A percentile compares a stretch with the other conserved stretches of the same genome.
Evolutionary conservation across 2,113 vertebrate species (phyloP).

Genomic region (Acanthisitta chloris): DNA sequence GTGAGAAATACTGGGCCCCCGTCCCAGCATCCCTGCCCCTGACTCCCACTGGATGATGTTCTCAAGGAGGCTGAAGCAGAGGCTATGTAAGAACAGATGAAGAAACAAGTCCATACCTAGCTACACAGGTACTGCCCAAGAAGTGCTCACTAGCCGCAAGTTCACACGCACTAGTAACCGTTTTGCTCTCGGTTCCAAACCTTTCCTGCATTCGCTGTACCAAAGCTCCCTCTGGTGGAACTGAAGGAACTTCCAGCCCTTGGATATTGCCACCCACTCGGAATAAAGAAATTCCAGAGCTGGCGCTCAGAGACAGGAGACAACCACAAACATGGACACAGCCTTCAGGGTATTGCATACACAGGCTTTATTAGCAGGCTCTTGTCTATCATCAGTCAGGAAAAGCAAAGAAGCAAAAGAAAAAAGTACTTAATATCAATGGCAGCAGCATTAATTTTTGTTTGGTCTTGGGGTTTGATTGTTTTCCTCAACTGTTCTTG

Average conservation of each 20-base stretch:
- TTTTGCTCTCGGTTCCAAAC: rapidly evolving
- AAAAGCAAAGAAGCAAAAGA: neutral
- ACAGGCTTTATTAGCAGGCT: neutral
- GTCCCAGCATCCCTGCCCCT: neutral
- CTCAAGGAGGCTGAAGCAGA: neutral
- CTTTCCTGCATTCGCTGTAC: neutral
- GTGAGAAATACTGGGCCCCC: rapidly evolving
- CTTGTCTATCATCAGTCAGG: neutral
- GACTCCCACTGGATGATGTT: rapidly evolving
- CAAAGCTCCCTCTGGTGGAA: constrained; percentile 49
- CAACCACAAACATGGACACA: rapidly evolving
- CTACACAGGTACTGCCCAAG: neutral
- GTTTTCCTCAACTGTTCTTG: neutral
- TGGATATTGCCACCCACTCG: rapidly evolving
- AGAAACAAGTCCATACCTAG: rapidly evolving
- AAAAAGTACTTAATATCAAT: neutral
- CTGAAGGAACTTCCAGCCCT: rapidly evolving
- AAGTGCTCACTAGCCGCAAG: rapidly evolving
- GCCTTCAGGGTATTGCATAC: rapidly evolving
- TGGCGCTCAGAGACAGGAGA: rapidly evolving
- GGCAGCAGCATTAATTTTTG: rapidly evolving
- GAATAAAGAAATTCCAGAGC: neutral
- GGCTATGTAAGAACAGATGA: neutral
- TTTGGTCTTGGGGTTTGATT: neutral
- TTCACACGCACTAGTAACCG: rapidly evolving